phyloP scores from a whole-genome alignment of 2,888 invertebrate species.

The Diachrysia chrysitis region DNA sequence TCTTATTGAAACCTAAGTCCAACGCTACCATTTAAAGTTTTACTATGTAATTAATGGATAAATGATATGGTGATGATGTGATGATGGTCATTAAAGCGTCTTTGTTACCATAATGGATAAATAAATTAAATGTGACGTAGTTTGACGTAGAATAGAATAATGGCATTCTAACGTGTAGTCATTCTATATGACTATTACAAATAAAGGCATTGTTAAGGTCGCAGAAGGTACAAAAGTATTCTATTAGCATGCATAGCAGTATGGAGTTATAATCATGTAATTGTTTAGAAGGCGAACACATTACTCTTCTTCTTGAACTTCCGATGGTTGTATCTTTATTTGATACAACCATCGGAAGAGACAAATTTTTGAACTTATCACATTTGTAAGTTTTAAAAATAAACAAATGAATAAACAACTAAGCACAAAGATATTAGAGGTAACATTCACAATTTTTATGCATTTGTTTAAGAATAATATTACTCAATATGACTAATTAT shows the following conservation, averaged over 20 bases:
- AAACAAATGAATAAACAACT: no score
- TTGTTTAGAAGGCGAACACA: no score
- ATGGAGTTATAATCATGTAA: neutral
- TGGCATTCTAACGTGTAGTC: constrained; percentile 4
- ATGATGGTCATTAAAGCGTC: no score
- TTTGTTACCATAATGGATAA: neutral
- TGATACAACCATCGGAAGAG: neutral
- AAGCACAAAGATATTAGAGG: neutral
- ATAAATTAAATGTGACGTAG: constrained; percentile 4
- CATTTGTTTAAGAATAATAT: neutral
- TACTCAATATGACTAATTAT: neutral
- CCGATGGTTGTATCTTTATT: no score
- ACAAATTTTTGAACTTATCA: neutral
- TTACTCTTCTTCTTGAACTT: no score
- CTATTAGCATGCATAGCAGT: neutral
- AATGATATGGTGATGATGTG: constrained; percentile 21
- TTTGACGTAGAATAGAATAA: constrained; percentile 4
- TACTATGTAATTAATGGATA: constrained; percentile 28
- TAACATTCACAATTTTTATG: neutral
- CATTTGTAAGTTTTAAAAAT: no score
- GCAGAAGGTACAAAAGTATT: neutral
- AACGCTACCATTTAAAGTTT: constrained; percentile 48
- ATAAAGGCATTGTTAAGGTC: constrained; percentile 3
- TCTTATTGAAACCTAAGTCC: constrained; percentile 32
- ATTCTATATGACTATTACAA: neutral